Percentiles rank a stretch among this genome's conserved stretches.
Conservation (phyloP, 1,140 invertebrate species). For the Cecropterus lyciades region DNA sequence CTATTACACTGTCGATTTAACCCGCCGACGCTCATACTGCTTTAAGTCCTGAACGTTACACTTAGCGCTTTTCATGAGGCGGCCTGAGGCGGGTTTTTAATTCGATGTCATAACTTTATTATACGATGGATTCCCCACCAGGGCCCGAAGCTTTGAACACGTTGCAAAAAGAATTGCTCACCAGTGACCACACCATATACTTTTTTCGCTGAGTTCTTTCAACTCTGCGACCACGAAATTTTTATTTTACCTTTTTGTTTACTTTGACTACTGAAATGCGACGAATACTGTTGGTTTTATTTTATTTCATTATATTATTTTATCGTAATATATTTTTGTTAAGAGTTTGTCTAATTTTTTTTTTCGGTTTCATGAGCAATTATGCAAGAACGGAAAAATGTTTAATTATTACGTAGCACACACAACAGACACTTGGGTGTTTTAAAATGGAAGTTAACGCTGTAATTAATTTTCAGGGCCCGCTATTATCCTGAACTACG, state of each 20-base stretch:
- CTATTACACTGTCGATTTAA: conserved; percentile 74
- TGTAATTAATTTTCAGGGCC: conserved; percentile 77
- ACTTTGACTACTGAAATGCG: not conserved
- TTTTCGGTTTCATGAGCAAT: not conserved
- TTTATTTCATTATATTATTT: too few relatives aligned
- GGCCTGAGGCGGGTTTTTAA: conserved; percentile 37
- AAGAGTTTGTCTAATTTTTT: too few relatives aligned
- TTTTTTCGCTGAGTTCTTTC: conserved; percentile 2
- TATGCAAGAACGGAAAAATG: not conserved
- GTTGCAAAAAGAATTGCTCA: conserved; percentile 25
- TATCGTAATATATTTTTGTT: too few relatives aligned
- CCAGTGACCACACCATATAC: conserved; percentile 12
- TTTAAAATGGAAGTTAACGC: conserved; percentile 43
- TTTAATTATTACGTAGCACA: not conserved
- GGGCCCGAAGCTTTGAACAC: conserved; percentile 9
- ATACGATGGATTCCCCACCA: conserved; percentile 2
- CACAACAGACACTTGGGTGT: not conserved
- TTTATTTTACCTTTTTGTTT: not conserved
- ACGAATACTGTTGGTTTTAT: too few relatives aligned
- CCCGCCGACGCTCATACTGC: conserved; percentile 43
- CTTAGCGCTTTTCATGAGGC: conserved; percentile 39
- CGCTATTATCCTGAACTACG: conserved; percentile 72
- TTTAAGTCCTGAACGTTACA: conserved; percentile 38
- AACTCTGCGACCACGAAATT: not conserved
- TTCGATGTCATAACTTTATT: conserved; percentile 37